Conservation (phyloP, 2,797 vertebrate species). For the Pangasius djambal region DNA sequence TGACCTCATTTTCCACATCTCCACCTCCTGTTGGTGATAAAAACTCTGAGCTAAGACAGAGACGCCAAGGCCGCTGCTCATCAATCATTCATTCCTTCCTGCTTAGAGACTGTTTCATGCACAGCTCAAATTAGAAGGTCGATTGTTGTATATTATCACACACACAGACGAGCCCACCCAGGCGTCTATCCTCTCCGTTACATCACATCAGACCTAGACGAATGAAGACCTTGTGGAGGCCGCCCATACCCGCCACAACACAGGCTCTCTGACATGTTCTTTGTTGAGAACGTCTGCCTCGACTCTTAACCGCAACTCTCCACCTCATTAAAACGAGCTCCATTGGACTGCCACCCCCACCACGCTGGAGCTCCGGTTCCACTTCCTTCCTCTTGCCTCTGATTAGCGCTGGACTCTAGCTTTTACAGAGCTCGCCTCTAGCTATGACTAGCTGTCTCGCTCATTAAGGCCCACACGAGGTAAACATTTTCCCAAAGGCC, state of each 20-base stretch:
- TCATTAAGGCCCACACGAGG: conserved; percentile 46
- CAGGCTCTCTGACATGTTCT: not conserved
- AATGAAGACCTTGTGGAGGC: not conserved
- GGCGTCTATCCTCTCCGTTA: not conserved
- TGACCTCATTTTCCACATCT: conserved; percentile 63
- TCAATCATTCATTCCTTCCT: conserved; percentile 38
- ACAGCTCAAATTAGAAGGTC: conserved; percentile 33
- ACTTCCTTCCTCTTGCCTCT: conserved; percentile 50
- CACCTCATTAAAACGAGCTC: conserved; percentile 58
- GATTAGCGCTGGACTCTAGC: conserved; percentile 45
- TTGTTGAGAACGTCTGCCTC: conserved; percentile 4
- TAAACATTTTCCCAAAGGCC: conserved; percentile 51
- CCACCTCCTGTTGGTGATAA: conserved; percentile 26
- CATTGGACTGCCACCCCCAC: not conserved
- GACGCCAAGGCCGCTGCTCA: not conserved
- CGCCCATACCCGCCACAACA: not conserved
- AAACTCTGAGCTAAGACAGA: conserved; percentile 15
- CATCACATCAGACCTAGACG: not conserved
- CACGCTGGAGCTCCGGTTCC: not conserved
- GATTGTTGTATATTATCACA: conserved; percentile 35
- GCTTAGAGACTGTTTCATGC: conserved; percentile 22
- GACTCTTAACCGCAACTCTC: conserved; percentile 44
- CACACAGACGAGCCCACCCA: not conserved
- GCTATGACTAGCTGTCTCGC: conserved; percentile 33
- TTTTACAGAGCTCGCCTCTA: conserved; percentile 47